A percentile compares a stretch with the other conserved stretches of the same genome.
Conservation (phyloP, 2,888 invertebrate species). For the Thecophora atra region DNA sequence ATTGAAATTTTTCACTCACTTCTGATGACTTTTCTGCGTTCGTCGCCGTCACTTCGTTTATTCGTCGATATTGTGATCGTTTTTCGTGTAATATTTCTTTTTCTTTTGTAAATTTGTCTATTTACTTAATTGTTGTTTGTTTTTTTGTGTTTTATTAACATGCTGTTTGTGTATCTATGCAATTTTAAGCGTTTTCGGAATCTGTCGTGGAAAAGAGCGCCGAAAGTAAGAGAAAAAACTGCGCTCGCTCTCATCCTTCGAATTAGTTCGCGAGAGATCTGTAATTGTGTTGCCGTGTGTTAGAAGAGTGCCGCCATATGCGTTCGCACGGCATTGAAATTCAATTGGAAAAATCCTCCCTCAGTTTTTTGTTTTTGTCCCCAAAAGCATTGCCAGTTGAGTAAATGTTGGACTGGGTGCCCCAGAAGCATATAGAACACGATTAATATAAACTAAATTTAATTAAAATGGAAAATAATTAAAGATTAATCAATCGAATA, state of each 20-base stretch:
- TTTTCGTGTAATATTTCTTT: background rate
- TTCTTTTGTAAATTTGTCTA: conserved; percentile 20
- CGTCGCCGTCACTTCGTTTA: background rate
- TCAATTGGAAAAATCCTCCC: background rate
- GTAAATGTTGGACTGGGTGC: background rate
- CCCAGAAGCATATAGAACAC: too few species aligned
- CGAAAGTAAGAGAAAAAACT: conserved; percentile 25
- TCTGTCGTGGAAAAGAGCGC: conserved; percentile 28
- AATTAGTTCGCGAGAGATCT: background rate
- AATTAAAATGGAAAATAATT: too few species aligned
- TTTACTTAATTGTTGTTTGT: conserved; percentile 28
- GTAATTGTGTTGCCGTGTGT: background rate
- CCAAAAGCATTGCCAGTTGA: conserved; percentile 10
- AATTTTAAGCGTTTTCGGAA: conserved; percentile 43
- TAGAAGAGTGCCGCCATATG: conserved; percentile 13
- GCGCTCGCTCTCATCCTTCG: background rate
- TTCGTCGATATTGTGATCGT: background rate
- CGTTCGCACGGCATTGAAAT: conserved; percentile 26
- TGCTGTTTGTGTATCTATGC: conserved; percentile 49
- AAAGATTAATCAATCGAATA: too few species aligned
- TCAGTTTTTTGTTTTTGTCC: conserved; percentile 14
- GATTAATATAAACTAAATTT: too few species aligned
- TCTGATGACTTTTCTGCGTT: conserved; percentile 45
- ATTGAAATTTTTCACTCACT: conserved; percentile 43
- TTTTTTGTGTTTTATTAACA: conserved; percentile 41